Percentiles rank a stretch among this genome's conserved stretches.
These are phyloP conservation scores for Heliconius eleuchia DNA, from an alignment of 1,140 invertebrate genomes.

Conservation along the genomic window DNA sequence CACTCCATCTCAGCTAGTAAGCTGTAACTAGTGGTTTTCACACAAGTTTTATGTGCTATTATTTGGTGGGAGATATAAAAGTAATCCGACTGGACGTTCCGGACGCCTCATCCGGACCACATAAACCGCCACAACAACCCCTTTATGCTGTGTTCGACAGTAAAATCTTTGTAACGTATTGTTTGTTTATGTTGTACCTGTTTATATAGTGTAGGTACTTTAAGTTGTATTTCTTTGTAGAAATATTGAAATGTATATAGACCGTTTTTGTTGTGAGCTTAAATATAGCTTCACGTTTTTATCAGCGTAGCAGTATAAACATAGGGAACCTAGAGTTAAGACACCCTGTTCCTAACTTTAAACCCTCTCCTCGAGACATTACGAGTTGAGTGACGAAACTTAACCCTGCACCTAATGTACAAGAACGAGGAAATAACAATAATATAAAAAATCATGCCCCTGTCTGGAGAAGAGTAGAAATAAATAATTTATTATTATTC, in stretches of 20 bases:
- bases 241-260: not conserved
- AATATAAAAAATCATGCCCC: too few species aligned
- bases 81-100: slow-evolving; percentile 66
- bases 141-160: slow-evolving; percentile 69
- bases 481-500: too few species aligned
- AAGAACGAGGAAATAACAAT: too few species aligned
- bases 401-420: too few species aligned
- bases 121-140: slow-evolving; percentile 59
- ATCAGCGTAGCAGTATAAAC: too few species aligned
- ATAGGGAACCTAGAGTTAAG: too few species aligned
- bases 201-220: not conserved
- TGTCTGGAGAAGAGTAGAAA: too few species aligned
- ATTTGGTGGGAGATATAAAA: slow-evolving; percentile 78
- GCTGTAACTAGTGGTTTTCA: slow-evolving; percentile 76
- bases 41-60: slow-evolving; percentile 80
- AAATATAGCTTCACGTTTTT: too few species aligned
- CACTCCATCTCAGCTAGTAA: slow-evolving; percentile 47
- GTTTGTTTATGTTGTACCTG: slow-evolving; percentile 55
- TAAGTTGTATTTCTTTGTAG: not conserved
- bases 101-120: slow-evolving; percentile 54
- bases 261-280: too few species aligned
- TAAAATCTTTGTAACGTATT: slow-evolving; percentile 72
- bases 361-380: too few species aligned
- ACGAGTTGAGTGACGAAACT: too few species aligned
- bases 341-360: too few species aligned